A percentile compares a stretch with the other conserved stretches of the same genome.
These are phyloP conservation scores for Centroberyx gerrardi DNA, from an alignment of 2,797 vertebrate species.

Conservation along the genomic window DNA sequence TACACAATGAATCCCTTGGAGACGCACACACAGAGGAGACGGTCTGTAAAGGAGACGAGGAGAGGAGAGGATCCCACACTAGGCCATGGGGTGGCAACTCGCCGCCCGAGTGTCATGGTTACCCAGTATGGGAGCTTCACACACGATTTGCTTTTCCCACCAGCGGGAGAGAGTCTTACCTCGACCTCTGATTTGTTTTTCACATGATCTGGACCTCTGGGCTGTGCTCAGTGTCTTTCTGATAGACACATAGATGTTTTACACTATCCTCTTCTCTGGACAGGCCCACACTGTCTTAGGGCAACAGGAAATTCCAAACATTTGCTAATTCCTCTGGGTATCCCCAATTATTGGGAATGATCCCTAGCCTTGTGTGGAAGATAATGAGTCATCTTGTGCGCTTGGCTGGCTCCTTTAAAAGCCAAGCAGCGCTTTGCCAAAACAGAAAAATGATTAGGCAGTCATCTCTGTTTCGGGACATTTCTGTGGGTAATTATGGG, in stretches of 20 bases:
- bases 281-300: slow-evolving; percentile 30
- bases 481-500: slow-evolving; percentile 67
- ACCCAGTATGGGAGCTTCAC: slow-evolving; percentile 69
- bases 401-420: slow-evolving; percentile 53
- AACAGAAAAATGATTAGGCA: slow-evolving; percentile 66
- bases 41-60: slow-evolving; percentile 27
- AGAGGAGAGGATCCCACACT: slow-evolving; percentile 58
- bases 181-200: slow-evolving; percentile 76
- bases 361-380: slow-evolving; percentile 53
- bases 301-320: slow-evolving; percentile 69
- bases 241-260: slow-evolving; percentile 54
- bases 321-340: slow-evolving; percentile 61
- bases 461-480: slow-evolving; percentile 68
- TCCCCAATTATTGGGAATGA: slow-evolving; percentile 53
- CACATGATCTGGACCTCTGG: slow-evolving; percentile 69
- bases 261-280: slow-evolving; percentile 37
- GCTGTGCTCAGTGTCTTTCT: slow-evolving; percentile 56
- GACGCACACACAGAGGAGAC: slow-evolving; percentile 36
- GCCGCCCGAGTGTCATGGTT: slow-evolving; percentile 75
- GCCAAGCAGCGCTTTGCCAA: slow-evolving; percentile 56
- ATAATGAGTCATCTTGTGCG: slow-evolving; percentile 73
- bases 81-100: slow-evolving; percentile 54
- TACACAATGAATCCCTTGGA: slow-evolving; percentile 70
- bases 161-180: slow-evolving; percentile 68
- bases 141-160: slow-evolving; percentile 84